Conservation (phyloP, 2,113 vertebrate genomes). For the Onychorhynchus coronatus region DNA sequence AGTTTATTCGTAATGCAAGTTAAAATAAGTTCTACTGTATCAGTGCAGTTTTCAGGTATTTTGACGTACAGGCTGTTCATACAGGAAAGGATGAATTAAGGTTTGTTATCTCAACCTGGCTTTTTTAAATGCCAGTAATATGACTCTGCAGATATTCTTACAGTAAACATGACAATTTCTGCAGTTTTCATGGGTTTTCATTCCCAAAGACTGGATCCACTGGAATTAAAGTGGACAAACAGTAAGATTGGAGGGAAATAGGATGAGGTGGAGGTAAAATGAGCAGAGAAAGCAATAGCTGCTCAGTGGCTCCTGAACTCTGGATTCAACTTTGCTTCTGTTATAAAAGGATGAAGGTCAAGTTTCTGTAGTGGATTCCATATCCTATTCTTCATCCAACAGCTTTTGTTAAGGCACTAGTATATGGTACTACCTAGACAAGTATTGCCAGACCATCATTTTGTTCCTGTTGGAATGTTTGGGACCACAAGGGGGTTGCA, state of each 20-base stretch:
- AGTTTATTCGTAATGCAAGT: slow-evolving; percentile 74
- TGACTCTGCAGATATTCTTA: neutral
- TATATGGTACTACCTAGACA: neutral
- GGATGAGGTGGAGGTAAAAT: neutral
- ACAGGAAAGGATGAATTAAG: neutral
- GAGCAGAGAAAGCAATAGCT: neutral
- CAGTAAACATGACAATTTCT: neutral
- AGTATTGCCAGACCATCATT: neutral
- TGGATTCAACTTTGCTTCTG: neutral
- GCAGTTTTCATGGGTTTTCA: neutral
- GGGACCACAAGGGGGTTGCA: neutral
- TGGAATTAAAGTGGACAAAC: neutral
- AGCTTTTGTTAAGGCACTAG: neutral
- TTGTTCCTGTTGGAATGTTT: neutral
- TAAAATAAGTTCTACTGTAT: slow-evolving; percentile 66
- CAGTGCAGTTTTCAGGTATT: slow-evolving; percentile 71
- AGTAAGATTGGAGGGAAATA: neutral
- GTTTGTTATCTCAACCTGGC: slow-evolving; percentile 46
- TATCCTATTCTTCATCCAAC: neutral
- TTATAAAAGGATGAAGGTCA: neutral
- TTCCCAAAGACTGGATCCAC: neutral
- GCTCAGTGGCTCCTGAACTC: neutral
- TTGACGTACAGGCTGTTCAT: slow-evolving; percentile 55
- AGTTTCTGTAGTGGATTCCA: neutral
- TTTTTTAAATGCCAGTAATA: slow-evolving; percentile 27